Percentiles rank a stretch among this genome's conserved stretches.
Conservation (phyloP, 1,140 invertebrate genomes). For the Acromyrmex charruanus region DNA sequence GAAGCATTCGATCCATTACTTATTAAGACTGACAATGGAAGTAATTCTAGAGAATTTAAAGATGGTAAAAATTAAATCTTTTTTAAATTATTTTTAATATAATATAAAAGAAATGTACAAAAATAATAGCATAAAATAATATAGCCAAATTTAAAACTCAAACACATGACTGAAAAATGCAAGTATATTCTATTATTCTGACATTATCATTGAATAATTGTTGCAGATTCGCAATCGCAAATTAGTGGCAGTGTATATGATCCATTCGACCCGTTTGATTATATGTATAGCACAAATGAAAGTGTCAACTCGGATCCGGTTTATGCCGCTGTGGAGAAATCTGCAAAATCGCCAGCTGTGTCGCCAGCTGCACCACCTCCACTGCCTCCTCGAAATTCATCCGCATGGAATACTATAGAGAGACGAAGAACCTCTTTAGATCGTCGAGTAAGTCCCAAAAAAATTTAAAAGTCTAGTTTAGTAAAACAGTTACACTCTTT, state of each 20-base stretch:
- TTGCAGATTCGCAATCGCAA: slow-evolving; percentile 86
- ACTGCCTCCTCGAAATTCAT: slow-evolving; percentile 87
- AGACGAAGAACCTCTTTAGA: slow-evolving; percentile 85
- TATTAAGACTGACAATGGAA: slow-evolving; percentile 85
- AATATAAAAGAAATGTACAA: not conserved
- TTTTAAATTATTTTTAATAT: slow-evolving; percentile 5
- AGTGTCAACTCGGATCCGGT: slow-evolving; percentile 92
- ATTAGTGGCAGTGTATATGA: slow-evolving; percentile 92
- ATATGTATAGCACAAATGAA: slow-evolving; percentile 92
- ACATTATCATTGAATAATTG: slow-evolving; percentile 43
- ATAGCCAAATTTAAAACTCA: not conserved
- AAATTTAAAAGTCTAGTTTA: not conserved
- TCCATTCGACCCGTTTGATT: slow-evolving; percentile 95
- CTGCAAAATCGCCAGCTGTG: slow-evolving; percentile 88
- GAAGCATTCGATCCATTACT: slow-evolving; percentile 95
- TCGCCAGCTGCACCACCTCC: slow-evolving; percentile 88
- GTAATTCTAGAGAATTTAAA: slow-evolving; percentile 71
- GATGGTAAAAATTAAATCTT: slow-evolving; percentile 74
- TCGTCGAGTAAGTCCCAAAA: slow-evolving; percentile 79
- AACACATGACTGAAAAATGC: not conserved
- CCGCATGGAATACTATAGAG: slow-evolving; percentile 87
- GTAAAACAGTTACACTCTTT: not conserved
- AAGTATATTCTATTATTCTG: not conserved
- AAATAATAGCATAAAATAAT: not conserved
- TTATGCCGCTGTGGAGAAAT: slow-evolving; percentile 91